These are phyloP conservation scores for Orchesella cincta DNA, from an alignment of 1,140 invertebrate species.

Conservation along the genomic window DNA sequence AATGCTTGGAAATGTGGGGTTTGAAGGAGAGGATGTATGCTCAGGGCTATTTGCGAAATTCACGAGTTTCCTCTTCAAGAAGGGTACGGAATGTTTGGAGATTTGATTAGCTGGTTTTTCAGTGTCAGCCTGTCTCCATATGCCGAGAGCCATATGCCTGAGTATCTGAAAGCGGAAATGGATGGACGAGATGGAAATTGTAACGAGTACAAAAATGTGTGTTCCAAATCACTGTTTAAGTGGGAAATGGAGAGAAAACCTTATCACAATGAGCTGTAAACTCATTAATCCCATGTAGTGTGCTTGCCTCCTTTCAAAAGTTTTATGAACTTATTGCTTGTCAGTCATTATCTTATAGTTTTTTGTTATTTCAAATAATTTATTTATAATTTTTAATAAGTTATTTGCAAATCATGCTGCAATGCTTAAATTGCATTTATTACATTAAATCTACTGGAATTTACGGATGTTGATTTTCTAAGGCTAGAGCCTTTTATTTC, in stretches of 20 bases:
- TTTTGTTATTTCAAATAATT: too few species aligned
- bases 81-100: conserved; percentile 47
- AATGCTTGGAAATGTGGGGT: conserved; percentile 37
- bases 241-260: conserved; percentile 31
- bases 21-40: conserved; percentile 40
- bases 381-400: too few species aligned
- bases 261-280: too few species aligned
- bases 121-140: conserved; percentile 45
- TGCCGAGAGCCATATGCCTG: conserved; percentile 41
- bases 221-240: conserved; percentile 41
- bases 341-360: too few species aligned
- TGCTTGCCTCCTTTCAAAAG: too few species aligned
- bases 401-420: too few species aligned
- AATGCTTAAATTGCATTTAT: too few species aligned
- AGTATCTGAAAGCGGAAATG: conserved; percentile 44
- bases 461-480: too few species aligned
- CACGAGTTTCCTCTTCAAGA: conserved; percentile 42
- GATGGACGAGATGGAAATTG: conserved; percentile 43
- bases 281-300: too few species aligned
- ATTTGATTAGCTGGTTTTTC: conserved; percentile 45
- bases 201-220: conserved; percentile 30
- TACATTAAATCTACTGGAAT: too few species aligned
- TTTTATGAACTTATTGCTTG: too few species aligned
- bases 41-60: conserved; percentile 47
- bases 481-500: too few species aligned